phyloP scores from a whole-genome alignment of 2,113 vertebrate genomes.

The Callionymus lyra region DNA sequence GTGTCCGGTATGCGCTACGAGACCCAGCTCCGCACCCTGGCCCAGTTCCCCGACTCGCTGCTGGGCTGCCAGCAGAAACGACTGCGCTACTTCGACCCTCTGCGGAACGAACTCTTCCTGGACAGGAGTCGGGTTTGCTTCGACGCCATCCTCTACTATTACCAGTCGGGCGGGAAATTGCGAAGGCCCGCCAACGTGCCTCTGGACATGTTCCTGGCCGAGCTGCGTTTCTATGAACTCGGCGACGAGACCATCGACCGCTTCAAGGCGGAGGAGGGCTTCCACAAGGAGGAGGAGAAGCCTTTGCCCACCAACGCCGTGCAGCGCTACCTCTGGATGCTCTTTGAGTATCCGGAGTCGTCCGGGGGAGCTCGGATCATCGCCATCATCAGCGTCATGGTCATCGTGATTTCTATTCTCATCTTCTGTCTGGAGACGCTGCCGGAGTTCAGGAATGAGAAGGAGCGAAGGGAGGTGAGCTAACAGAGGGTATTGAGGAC shows the following conservation, averaged over 20 bases:
- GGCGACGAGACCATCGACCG: constrained; percentile 74
- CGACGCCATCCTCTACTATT: constrained; percentile 86
- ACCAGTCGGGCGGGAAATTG: constrained; percentile 84
- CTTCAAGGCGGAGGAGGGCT: constrained; percentile 84
- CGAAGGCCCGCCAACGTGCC: constrained; percentile 79
- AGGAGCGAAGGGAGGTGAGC: constrained; percentile 73
- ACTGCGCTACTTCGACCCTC: constrained; percentile 71
- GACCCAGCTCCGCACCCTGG: constrained; percentile 74
- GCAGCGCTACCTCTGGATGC: constrained; percentile 77
- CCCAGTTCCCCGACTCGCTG: constrained; percentile 75
- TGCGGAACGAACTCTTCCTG: constrained; percentile 76
- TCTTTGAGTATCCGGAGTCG: constrained; percentile 88
- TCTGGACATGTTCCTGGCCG: constrained; percentile 85
- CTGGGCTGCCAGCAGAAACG: constrained; percentile 70
- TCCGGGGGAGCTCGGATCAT: constrained; percentile 80
- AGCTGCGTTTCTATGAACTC: constrained; percentile 84
- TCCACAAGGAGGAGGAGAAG: constrained; percentile 67
- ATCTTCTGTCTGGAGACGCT: constrained; percentile 92
- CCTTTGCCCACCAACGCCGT: constrained; percentile 68
- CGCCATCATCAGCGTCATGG: constrained; percentile 85
- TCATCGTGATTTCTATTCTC: constrained; percentile 89
- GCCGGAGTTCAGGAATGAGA: constrained; percentile 80
- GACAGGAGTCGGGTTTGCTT: constrained; percentile 78
- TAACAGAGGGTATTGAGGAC: not conserved
- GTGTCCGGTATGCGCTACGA: constrained; percentile 78